phyloP scores from a whole-genome alignment of 1,140 invertebrate species.

The Drosophila kikkawai region DNA sequence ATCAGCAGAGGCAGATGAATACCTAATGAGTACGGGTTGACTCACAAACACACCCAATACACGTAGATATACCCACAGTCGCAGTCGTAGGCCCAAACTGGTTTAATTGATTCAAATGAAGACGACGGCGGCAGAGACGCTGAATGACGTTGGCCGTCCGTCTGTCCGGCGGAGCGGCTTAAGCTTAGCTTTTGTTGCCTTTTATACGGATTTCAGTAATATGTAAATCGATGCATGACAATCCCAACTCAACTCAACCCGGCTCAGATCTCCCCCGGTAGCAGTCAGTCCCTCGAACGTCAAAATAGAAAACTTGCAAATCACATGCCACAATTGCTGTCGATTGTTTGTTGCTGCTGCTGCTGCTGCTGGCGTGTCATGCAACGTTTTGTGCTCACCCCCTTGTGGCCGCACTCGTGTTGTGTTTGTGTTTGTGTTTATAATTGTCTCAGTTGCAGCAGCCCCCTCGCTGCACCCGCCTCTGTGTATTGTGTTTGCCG shows the following conservation, averaged over 20 bases:
- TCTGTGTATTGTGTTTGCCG: constrained; percentile 9
- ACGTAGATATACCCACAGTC: constrained; percentile 26
- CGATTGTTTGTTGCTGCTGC: constrained; percentile 34
- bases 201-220: constrained; percentile 57
- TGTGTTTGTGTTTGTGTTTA: constrained; percentile 55
- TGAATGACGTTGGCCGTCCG: constrained; percentile 67
- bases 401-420: constrained; percentile 54
- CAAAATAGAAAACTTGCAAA: constrained; percentile 62
- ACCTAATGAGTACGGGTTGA: constrained; percentile 64
- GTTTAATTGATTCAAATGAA: constrained; percentile 83
- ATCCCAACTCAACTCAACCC: constrained; percentile 26
- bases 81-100: constrained; percentile 45
- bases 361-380: constrained; percentile 54
- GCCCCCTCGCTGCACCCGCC: background rate
- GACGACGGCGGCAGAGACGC: constrained; percentile 46
- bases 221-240: constrained; percentile 72
- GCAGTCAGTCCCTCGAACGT: constrained; percentile 29
- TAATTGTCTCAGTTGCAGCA: constrained; percentile 61
- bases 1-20: constrained; percentile 57
- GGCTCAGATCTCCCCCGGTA: constrained; percentile 41
- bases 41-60: constrained; percentile 49
- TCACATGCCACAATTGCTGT: constrained; percentile 63
- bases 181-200: constrained; percentile 43
- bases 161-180: constrained; percentile 48
- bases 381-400: constrained; percentile 64